Percentiles rank a stretch among this genome's conserved stretches.
phyloP scores from a whole-genome alignment of 2,888 invertebrate species.

The Dryobotodes eremita region DNA sequence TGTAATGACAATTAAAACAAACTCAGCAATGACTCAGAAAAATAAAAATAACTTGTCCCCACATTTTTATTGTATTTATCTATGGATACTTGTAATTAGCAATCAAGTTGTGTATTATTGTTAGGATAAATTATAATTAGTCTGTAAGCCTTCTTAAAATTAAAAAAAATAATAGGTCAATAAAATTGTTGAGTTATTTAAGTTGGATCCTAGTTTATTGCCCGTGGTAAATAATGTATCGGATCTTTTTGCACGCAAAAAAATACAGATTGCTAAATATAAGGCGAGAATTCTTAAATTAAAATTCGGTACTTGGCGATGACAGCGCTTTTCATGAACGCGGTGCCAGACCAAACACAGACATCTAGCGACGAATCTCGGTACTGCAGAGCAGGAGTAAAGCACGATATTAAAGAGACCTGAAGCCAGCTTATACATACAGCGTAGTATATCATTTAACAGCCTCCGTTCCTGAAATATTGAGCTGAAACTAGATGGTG shows the following conservation, averaged over 20 bases:
- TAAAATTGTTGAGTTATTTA: background rate
- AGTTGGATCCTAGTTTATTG: background rate
- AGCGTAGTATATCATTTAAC: background rate
- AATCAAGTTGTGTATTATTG: background rate
- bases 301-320: background rate
- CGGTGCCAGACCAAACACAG: background rate
- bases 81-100: background rate
- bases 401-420: background rate
- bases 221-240: background rate
- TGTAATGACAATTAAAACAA: background rate
- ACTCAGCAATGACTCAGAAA: background rate
- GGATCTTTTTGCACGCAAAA: background rate
- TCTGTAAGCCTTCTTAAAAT: background rate
- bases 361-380: constrained; percentile 47
- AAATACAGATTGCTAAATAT: background rate
- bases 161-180: background rate
- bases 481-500: constrained; percentile 49
- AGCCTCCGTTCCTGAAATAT: constrained; percentile 4
- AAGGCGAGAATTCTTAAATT: no score
- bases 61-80: background rate
- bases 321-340: background rate
- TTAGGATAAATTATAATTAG: background rate
- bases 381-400: background rate
- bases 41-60: background rate
- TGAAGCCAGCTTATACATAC: background rate